A percentile compares a stretch with the other conserved stretches of the same genome.
These are phyloP conservation scores for Phalacrocorax aristotelis DNA, from an alignment of 2,113 vertebrate genomes.

Conservation along the genomic window DNA sequence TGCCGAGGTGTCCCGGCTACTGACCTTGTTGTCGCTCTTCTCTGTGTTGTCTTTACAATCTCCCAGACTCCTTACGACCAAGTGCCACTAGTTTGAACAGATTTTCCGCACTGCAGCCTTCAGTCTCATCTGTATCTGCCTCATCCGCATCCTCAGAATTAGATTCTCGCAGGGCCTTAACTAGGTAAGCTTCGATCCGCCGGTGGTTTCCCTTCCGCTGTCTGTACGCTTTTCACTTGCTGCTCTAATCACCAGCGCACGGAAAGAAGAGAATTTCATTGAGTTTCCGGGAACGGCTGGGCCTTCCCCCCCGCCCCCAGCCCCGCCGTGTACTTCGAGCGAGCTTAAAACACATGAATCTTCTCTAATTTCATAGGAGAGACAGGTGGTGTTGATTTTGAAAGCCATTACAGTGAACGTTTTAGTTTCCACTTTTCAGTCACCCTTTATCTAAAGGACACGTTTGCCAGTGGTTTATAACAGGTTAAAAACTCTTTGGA, in stretches of 20 bases:
- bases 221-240: not conserved
- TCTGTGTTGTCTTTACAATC: not conserved
- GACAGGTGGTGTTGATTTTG: not conserved
- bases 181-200: slow-evolving; percentile 73
- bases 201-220: not conserved
- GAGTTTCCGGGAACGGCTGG: not conserved
- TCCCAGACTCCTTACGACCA: slow-evolving; percentile 86
- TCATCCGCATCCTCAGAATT: slow-evolving; percentile 80
- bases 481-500: not conserved
- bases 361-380: not conserved
- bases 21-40: not conserved
- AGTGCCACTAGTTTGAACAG: slow-evolving; percentile 90
- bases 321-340: not conserved
- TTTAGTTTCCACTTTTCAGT: not conserved
- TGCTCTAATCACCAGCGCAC: not conserved
- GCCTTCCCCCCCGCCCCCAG: not conserved
- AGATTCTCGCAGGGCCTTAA: slow-evolving; percentile 86
- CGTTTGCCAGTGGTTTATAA: not conserved
- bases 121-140: slow-evolving; percentile 75
- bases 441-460: not conserved
- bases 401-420: not conserved
- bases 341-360: not conserved
- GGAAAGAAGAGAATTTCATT: not conserved
- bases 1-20: not conserved
- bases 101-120: slow-evolving; percentile 90